phyloP scores from a whole-genome alignment of 2,797 vertebrate genomes.

The Moxostoma hubbsi region DNA sequence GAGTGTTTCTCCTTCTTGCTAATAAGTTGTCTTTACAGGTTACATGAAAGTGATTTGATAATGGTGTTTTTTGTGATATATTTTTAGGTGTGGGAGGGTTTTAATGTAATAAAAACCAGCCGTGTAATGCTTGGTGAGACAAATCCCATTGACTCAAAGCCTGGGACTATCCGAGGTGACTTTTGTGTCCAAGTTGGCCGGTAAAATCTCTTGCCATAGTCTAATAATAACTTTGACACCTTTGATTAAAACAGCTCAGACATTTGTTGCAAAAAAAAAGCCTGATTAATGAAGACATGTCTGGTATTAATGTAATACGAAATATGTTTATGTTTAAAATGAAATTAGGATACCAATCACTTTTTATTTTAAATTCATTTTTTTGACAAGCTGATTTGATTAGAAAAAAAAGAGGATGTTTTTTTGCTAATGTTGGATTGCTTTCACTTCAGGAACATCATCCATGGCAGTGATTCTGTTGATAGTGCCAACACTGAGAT shows the following conservation, averaged over 20 bases:
- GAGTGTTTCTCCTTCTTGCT: not conserved
- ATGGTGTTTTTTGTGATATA: slow-evolving; percentile 2
- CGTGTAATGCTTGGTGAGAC: slow-evolving; percentile 94
- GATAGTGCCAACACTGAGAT: slow-evolving; percentile 90
- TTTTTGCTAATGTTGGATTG: slow-evolving; percentile 2
- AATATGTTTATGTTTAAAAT: not conserved
- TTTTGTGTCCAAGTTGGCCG: slow-evolving; percentile 89
- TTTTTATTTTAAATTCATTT: too few species aligned
- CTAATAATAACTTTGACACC: not conserved
- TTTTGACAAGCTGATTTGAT: too few species aligned
- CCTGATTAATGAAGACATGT: too few species aligned
- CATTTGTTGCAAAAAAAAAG: too few species aligned
- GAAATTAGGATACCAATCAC: too few species aligned
- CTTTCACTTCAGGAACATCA: slow-evolving; percentile 85
- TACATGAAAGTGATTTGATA: not conserved
- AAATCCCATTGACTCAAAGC: slow-evolving; percentile 89
- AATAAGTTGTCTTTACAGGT: not conserved
- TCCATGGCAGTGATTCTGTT: slow-evolving; percentile 91
- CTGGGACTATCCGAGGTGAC: slow-evolving; percentile 94
- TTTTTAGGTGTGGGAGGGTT: slow-evolving; percentile 91
- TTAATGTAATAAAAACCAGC: slow-evolving; percentile 88
- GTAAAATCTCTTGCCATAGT: slow-evolving; percentile 68
- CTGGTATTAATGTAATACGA: too few species aligned
- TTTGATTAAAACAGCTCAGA: not conserved
- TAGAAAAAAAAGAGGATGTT: too few species aligned